Evolutionary conservation across 2,888 invertebrate genomes (phyloP).

Genomic region (Cantharis rufa): DNA sequence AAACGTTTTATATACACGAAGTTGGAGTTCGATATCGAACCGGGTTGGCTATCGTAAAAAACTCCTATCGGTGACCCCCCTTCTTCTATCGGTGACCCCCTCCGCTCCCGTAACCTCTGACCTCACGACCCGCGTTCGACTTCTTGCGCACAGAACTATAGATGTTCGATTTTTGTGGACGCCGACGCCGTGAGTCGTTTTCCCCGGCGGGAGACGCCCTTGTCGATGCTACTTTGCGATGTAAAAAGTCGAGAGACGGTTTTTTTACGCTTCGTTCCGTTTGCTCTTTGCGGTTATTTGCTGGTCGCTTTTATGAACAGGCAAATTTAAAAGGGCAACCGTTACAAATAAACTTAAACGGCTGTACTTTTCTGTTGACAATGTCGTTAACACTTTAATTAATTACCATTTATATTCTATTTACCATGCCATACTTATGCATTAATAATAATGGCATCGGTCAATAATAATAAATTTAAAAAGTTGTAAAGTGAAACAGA

Average conservation of each 20-base stretch:
- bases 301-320: slow-evolving; percentile 25
- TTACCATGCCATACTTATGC: not conserved
- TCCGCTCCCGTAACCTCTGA: slow-evolving; percentile 42
- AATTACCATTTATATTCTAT: not conserved
- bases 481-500: slow-evolving; percentile 27
- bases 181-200: slow-evolving; percentile 47
- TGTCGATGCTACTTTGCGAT: slow-evolving; percentile 36
- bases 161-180: slow-evolving; percentile 57
- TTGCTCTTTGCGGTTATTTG: slow-evolving; percentile 32
- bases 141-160: slow-evolving; percentile 54
- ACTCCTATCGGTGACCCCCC: slow-evolving; percentile 46
- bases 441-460: not conserved
- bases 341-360: slow-evolving; percentile 13
- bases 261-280: slow-evolving; percentile 29
- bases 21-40: slow-evolving; percentile 46
- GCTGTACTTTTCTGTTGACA: slow-evolving; percentile 4
- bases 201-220: slow-evolving; percentile 36
- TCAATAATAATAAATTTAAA: not conserved
- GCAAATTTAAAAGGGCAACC: slow-evolving; percentile 23
- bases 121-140: slow-evolving; percentile 46
- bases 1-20: not conserved
- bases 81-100: slow-evolving; percentile 36
- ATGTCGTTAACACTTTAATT: slow-evolving; percentile 23
- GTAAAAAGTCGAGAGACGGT: slow-evolving; percentile 33
- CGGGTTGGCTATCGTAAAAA: slow-evolving; percentile 54